phyloP scores from a whole-genome alignment of 2,113 vertebrate species.

The Hystrix brachyura region DNA sequence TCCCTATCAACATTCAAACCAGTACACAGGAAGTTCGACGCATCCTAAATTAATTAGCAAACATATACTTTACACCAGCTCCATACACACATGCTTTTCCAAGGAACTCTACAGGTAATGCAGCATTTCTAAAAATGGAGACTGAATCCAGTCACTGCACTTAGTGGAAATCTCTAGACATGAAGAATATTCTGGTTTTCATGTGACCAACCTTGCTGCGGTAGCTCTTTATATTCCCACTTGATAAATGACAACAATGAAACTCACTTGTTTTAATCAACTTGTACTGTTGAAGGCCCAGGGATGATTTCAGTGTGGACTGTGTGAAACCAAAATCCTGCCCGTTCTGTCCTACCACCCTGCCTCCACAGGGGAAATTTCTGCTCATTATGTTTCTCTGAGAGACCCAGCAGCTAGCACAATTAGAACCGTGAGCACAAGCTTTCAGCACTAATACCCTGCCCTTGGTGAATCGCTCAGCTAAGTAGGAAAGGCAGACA shows the following conservation, averaged over 20 bases:
- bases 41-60: not conserved
- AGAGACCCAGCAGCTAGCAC: not conserved
- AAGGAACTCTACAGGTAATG: not conserved
- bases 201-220: not conserved
- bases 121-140: not conserved
- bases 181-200: not conserved
- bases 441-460: not conserved
- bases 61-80: not conserved
- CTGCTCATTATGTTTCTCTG: not conserved
- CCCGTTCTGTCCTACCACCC: not conserved
- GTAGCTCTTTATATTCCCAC: not conserved
- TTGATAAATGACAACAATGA: not conserved
- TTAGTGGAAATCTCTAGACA: not conserved
- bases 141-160: not conserved
- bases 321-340: not conserved
- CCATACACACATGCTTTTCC: rapidly evolving
- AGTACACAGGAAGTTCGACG: not conserved
- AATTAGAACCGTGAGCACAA: not conserved
- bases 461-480: not conserved
- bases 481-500: not conserved
- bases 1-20: not conserved
- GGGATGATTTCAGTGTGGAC: not conserved
- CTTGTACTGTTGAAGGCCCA: not conserved
- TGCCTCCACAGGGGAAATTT: not conserved
- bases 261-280: not conserved